A percentile compares a stretch with the other conserved stretches of the same genome.
phyloP scores from a whole-genome alignment of 2,797 vertebrate genomes.

The Scleropages formosus region DNA sequence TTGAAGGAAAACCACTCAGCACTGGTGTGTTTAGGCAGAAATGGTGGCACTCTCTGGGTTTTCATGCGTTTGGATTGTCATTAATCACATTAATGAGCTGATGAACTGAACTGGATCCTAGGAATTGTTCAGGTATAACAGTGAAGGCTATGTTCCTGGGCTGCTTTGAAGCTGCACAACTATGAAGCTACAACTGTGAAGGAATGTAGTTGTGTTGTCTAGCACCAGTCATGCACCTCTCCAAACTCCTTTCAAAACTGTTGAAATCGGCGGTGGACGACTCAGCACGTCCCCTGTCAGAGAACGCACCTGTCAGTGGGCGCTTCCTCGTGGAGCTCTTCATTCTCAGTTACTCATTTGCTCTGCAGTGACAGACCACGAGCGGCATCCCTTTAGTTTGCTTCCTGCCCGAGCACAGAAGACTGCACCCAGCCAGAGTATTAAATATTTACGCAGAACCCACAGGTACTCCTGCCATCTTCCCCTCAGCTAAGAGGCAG shows the following conservation, averaged over 20 bases:
- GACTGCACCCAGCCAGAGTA: constrained; percentile 28
- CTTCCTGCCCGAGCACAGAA: not conserved
- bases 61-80: no score
- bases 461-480: constrained; percentile 44
- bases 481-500: constrained; percentile 17
- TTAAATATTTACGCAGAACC: constrained; percentile 60
- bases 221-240: constrained; percentile 15
- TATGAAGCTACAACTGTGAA: constrained; percentile 9
- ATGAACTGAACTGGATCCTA: no score
- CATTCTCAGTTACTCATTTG: constrained; percentile 26
- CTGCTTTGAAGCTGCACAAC: constrained; percentile 11
- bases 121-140: no score
- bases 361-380: not conserved
- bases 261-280: not conserved
- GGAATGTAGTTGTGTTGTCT: constrained; percentile 14
- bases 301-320: constrained; percentile 2
- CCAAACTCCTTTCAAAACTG: constrained; percentile 16
- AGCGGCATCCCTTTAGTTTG: not conserved
- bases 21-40: no score
- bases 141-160: not conserved
- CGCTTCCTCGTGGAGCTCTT: constrained; percentile 28
- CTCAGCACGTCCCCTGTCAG: constrained; percentile 16
- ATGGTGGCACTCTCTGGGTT: no score
- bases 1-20: no score
- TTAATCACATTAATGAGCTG: no score